Evolutionary conservation across 64 coral and sea anemone genomes (phyloP), one percentile per base, ranked within the genome.

Genomic region (Platygyra sinensis): DNA sequence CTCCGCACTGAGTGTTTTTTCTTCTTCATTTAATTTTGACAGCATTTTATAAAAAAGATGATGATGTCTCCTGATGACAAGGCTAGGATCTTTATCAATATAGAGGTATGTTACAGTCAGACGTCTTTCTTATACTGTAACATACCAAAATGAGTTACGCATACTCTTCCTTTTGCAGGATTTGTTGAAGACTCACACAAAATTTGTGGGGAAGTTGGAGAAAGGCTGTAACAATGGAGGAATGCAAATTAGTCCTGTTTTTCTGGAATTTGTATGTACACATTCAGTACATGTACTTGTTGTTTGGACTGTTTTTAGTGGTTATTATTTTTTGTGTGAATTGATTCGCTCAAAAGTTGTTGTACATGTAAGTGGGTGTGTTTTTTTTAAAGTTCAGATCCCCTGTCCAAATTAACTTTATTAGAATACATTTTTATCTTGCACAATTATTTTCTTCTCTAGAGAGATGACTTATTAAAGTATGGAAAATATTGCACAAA

Each of bases 401-500:
- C 29, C 16, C 31, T 74, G n/a, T 86, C 15, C 59, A 2, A 39
- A 39, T 17, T 62, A 33, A 8, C 19, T 16, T 74, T 62, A 36
- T 64, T 29, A 19, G 25, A 8, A 5, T 46, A 46, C 7, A 7
- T 46, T 46, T 46, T 46, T 46, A 6, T 46, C 7, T 46, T 46
- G 7, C 7, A 46, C 42, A 46, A 0, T 46, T 60, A 4, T 55
- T 22, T 78, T 90, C 16, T 72, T 46, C 72, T 30, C 42, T 63
- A 96, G 95, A 96, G 81, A 81, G 72, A 89, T 84, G 95, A 96
- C 15, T 80, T 96, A 18, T 72, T 96, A n/a, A 96, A 96, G 62
- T 96, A 96, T 91, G 95, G 95, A 80, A 80, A 96, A 86, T 96
- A 93, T 87, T 96, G 95, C 80, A 88, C 95, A 90, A 93, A 92